Conservation (phyloP, 2,888 invertebrate species). For the Drosophila mettleri region DNA sequence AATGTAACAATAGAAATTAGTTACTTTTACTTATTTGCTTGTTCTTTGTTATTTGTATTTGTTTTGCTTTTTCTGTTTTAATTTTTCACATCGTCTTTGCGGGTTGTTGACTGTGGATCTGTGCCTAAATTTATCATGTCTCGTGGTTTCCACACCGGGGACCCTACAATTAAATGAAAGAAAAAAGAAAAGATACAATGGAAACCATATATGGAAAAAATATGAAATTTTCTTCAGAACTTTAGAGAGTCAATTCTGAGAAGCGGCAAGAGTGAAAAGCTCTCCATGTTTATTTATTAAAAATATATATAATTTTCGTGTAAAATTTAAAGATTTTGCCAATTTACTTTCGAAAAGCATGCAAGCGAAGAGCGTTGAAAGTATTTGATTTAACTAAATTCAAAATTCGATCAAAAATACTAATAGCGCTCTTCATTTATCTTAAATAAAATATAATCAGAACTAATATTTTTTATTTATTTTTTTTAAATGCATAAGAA, state of each 20-base stretch:
- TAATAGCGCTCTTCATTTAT: slow-evolving; percentile 35
- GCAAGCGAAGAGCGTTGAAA: slow-evolving; percentile 40
- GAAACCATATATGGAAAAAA: slow-evolving; percentile 85
- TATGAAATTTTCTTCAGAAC: slow-evolving; percentile 68
- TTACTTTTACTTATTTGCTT: not conserved
- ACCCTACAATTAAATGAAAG: slow-evolving; percentile 91
- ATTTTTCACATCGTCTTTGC: slow-evolving; percentile 86
- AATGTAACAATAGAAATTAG: slow-evolving; percentile 58
- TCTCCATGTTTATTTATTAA: not conserved
- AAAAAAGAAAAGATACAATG: slow-evolving; percentile 85
- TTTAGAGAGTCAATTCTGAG: slow-evolving; percentile 7
- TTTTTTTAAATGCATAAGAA: slow-evolving; percentile 56
- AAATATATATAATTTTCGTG: not conserved
- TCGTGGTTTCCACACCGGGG: slow-evolving; percentile 99
- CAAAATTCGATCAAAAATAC: slow-evolving; percentile 6
- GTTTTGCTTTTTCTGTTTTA: slow-evolving; percentile 76
- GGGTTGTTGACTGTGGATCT: slow-evolving; percentile 86
- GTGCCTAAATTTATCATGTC: slow-evolving; percentile 89
- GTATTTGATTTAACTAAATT: not conserved
- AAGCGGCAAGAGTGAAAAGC: slow-evolving; percentile 6
- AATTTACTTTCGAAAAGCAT: slow-evolving; percentile 48
- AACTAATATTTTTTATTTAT: slow-evolving; percentile 53
- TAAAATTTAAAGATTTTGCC: not conserved
- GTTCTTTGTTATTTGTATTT: slow-evolving; percentile 44
- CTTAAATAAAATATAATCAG: slow-evolving; percentile 62